Evolutionary conservation across 2,888 invertebrate species (phyloP), one percentile per base, ranked within the genome.

Genomic region (Dryobota labecula): DNA sequence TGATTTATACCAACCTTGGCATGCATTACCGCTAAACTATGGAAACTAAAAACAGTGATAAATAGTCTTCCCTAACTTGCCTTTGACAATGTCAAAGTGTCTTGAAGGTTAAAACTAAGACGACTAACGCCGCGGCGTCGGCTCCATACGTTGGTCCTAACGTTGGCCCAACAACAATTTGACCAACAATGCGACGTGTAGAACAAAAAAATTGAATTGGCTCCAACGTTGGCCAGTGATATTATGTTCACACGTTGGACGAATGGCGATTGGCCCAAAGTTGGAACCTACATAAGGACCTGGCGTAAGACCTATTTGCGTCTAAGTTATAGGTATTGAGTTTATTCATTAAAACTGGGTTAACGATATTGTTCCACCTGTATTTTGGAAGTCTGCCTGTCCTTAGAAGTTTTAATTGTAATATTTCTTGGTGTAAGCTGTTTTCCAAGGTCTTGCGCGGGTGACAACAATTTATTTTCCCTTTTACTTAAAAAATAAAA

Each of bases 1-100:
- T 87, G 89, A 90, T 87, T 85, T 88, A 90, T 87, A 66, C 74
- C 70, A 85, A 84, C 87, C 86, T 87, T 86, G 83, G 86, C 84
- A 77, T 86, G 87, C 74, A 88, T 89, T 86, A 84, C 77, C 64
- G 80, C 76, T 79, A 70, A 84, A 86, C 82, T 86, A 87, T 64
- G 64, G 66, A 67, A 70, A 72, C 81, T 68, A 70, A 81, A 80
- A 80, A 66, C 72, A 72, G 69, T 82, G 81, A 84, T 76, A 84
- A 82, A 84, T 76, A 76, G 72, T 76, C 67, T 58, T 58, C 33
- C 53, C 24, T 64, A 71, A 81, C 72, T 80, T 80, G 63, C 20
- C 60, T 84, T 67, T 73, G 72, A 82, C 81, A 84, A 68, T 75
- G 70, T 84, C 69, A 72, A 68, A 73, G 49, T 61, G 67, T 38